A percentile compares a stretch with the other conserved stretches of the same genome.
Evolutionary conservation across 2,797 vertebrate genomes (phyloP).

Genomic region (Platyrinchus mystaceus): DNA sequence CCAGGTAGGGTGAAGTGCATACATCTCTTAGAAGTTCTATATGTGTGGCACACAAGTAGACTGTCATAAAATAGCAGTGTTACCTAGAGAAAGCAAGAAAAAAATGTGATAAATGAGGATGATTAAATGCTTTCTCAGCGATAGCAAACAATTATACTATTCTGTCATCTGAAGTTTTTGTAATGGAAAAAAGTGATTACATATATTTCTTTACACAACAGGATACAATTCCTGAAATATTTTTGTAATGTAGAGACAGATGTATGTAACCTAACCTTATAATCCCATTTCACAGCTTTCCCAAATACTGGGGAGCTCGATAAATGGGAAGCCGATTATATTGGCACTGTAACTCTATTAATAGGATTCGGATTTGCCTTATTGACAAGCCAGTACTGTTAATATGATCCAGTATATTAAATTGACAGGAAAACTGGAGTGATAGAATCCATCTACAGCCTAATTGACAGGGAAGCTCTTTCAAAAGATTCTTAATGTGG

Average conservation of each 20-base stretch:
- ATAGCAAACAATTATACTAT: constrained; percentile 61
- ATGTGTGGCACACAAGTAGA: not conserved
- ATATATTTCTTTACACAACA: constrained; percentile 81
- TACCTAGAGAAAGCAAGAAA: constrained; percentile 12
- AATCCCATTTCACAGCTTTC: constrained; percentile 82
- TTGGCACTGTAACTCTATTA: constrained; percentile 82
- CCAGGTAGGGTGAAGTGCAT: not conserved
- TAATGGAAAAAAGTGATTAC: constrained; percentile 78
- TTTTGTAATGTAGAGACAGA: constrained; percentile 79
- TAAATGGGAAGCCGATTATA: constrained; percentile 80
- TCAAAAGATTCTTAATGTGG: constrained; percentile 79
- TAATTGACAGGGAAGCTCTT: constrained; percentile 84
- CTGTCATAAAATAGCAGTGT: not conserved
- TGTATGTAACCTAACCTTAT: constrained; percentile 83
- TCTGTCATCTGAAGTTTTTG: constrained; percentile 77
- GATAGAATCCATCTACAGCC: constrained; percentile 75
- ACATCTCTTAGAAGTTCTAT: not conserved
- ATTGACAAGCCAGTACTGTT: constrained; percentile 81
- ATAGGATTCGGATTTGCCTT: constrained; percentile 83
- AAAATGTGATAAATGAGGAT: constrained; percentile 52
- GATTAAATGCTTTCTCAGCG: constrained; percentile 48
- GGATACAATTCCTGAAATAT: constrained; percentile 82
- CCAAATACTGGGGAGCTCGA: constrained; percentile 71
- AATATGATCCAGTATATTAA: constrained; percentile 81
- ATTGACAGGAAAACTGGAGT: constrained; percentile 81